Percentiles rank a stretch among this genome's conserved stretches.
phyloP scores from a whole-genome alignment of 2,888 invertebrate species.

The Margaritifera margaritifera region DNA sequence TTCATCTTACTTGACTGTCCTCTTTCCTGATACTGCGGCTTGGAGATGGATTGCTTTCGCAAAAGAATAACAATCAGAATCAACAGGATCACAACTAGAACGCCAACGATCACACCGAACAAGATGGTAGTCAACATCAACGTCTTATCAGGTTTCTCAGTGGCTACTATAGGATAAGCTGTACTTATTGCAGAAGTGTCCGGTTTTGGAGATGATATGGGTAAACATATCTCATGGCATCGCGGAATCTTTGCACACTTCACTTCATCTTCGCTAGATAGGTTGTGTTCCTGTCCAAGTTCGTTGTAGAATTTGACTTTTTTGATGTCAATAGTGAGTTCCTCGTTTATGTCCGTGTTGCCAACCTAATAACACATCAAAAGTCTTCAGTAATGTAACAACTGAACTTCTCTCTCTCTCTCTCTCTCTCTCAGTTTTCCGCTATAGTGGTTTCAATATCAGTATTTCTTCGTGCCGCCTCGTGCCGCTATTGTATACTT shows the following conservation, averaged over 20 bases:
- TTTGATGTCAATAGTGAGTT: conserved; percentile 11
- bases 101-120: conserved; percentile 31
- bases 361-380: conserved; percentile 27
- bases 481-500: neutral
- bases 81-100: conserved; percentile 28
- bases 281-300: conserved; percentile 8
- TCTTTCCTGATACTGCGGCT: too few species aligned
- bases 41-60: conserved; percentile 9
- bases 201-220: too few species aligned
- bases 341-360: conserved; percentile 9
- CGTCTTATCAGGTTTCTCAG: conserved; percentile 2
- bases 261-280: neutral
- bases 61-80: conserved; percentile 24
- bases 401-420: neutral
- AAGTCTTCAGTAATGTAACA: too few species aligned
- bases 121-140: conserved; percentile 23
- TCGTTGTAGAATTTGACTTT: conserved; percentile 27
- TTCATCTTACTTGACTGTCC: too few species aligned
- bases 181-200: conserved; percentile 5
- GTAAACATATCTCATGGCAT: too few species aligned
- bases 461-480: neutral
- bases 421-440: neutral
- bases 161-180: neutral
- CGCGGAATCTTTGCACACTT: neutral
- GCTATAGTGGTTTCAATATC: neutral